These are phyloP conservation scores for Aplidium turbinatum DNA, from an alignment of 23 tunicate species.

Conservation along the genomic window DNA sequence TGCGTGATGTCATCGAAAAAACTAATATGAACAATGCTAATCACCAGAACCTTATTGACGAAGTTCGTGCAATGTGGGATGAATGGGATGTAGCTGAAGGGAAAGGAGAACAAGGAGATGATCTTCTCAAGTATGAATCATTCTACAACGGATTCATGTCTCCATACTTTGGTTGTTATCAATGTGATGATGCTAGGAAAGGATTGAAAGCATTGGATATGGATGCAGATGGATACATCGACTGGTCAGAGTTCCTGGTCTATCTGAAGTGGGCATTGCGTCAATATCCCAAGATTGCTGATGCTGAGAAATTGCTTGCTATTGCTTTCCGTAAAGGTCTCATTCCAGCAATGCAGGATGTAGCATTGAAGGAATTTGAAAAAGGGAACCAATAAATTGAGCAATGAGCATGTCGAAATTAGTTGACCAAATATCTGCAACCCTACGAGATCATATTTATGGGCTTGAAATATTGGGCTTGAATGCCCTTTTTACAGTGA, in stretches of 20 bases:
- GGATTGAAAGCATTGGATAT: slow-evolving; percentile 18
- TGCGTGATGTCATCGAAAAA: slow-evolving; percentile 20
- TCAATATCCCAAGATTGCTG: background rate
- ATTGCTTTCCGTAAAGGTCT: slow-evolving; percentile 18
- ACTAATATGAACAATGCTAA: slow-evolving; percentile 4
- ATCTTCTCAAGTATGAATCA: slow-evolving; percentile 18
- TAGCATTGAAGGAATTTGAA: background rate
- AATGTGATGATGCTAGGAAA: slow-evolving; percentile 24
- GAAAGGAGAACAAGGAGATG: background rate
- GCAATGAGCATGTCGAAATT: too few species aligned
- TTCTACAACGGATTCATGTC: slow-evolving; percentile 33
- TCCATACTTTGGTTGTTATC: slow-evolving; percentile 28
- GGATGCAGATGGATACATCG: slow-evolving; percentile 25
- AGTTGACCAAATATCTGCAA: too few species aligned
- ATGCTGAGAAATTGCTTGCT: slow-evolving; percentile 12
- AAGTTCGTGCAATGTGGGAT: slow-evolving; percentile 20
- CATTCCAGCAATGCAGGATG: slow-evolving; percentile 36
- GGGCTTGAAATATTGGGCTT: too few species aligned
- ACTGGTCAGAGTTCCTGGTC: slow-evolving; percentile 23
- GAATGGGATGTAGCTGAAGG: slow-evolving; percentile 25
- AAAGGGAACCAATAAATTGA: too few species aligned
- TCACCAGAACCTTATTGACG: background rate
- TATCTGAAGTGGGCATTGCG: slow-evolving; percentile 26
- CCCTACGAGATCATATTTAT: too few species aligned
- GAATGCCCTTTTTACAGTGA: too few species aligned